Evolutionary conservation across 2,113 vertebrate genomes (phyloP).

Genomic region (Prunella himalayana): DNA sequence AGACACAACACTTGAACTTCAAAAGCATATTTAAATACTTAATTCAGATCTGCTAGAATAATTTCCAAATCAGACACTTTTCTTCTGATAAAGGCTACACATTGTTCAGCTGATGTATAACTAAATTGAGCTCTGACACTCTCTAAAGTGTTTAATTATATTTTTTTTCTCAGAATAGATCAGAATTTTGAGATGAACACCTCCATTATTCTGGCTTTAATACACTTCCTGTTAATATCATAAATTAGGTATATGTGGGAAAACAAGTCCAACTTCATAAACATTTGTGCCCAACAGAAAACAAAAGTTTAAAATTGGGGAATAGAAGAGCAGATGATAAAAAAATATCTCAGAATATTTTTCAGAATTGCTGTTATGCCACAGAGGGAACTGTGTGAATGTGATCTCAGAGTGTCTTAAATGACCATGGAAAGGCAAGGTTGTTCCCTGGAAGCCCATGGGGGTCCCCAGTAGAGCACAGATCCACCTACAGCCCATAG

Average conservation of each 20-base stretch:
- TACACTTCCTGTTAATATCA: not conserved
- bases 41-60: not conserved
- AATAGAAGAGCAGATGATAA: not conserved
- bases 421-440: not conserved
- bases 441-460: fast-evolving
- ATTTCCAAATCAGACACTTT: not conserved
- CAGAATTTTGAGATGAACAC: not conserved
- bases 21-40: not conserved
- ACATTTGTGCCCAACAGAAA: not conserved
- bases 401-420: not conserved
- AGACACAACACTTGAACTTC: not conserved
- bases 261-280: not conserved
- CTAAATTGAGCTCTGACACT: not conserved
- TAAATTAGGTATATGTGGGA: not conserved
- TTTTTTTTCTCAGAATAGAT: not conserved
- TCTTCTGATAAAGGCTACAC: not conserved
- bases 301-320: not conserved
- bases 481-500: no score
- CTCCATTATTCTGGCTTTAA: not conserved
- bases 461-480: not conserved
- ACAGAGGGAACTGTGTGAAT: not conserved
- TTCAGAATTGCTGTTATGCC: not conserved
- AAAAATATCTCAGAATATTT: not conserved
- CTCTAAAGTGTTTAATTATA: not conserved
- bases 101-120: not conserved